Base-by-base conservation (phyloP, 2,113 vertebrate species). In the Sporophila hypoxantha region DNA sequence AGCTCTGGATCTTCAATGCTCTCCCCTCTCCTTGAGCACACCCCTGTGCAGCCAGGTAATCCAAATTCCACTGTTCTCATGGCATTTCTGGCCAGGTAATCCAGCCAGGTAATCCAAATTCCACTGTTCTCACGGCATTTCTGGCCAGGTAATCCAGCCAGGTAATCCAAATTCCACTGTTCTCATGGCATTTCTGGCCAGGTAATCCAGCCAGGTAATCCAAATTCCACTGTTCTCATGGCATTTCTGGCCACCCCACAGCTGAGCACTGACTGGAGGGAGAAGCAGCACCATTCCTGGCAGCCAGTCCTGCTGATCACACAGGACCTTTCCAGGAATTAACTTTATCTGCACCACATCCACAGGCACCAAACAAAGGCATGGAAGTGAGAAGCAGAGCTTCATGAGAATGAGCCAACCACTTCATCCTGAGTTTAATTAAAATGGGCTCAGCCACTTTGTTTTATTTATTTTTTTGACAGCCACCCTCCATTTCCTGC, bases 341-440 rank as follows among this genome's bases (percentile, higher is more conserved):
- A 27, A 41, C 50, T 88, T 46, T 2, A 32, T 37, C 71, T 79
- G 49, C 71, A 52, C 50, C 76, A 27, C 12, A 67, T 49, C 49
- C 75, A 73, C 68, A 82, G 32, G 55, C 66, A 59, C 60, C 34
- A 30, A 87, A 42, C 53, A 46, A 8, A 0, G 3, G 32, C 50
- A 41, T 11, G 15, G 1, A 39, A 83, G 69, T 3, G 37, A 59
- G 73, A 26, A 89, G 59, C 32, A 69, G 80, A 47, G 79, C 59
- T 85, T 59, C 7, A 34, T 4, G 14, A 50, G 27, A 76, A 61
- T 5, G 53, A 94, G 57, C 27, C 34, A 71, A 57, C 61, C 42
- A 10, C 75, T 81, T 71, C 76, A 57, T 36, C 52, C 68, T 37
- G 30, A 92, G 44, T 87, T 88, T 92, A 95, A 93, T 95, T 92